Conservation (phyloP, 2,888 invertebrate species). For the Amblyteles armatorius region DNA sequence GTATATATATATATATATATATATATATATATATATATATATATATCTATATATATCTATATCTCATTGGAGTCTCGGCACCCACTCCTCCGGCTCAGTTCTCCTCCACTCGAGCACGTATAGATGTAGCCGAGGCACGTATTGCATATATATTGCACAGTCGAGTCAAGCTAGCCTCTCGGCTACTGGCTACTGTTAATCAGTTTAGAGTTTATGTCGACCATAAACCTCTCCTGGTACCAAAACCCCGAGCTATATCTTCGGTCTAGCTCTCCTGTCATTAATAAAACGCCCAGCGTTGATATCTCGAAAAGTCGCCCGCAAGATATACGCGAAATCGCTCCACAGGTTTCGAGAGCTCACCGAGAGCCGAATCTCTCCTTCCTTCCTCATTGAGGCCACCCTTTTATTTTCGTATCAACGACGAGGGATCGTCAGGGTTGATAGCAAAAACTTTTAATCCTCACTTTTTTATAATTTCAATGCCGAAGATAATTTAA, state of each 20-base stretch:
- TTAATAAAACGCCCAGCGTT: conserved; percentile 83
- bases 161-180: conserved; percentile 64
- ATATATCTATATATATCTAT: background rate
- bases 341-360: conserved; percentile 63
- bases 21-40: background rate
- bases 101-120: conserved; percentile 70
- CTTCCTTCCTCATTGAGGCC: conserved; percentile 6
- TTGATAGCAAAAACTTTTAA: conserved; percentile 24
- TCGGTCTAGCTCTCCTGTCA: conserved; percentile 80
- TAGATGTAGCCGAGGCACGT: conserved; percentile 62
- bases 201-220: conserved; percentile 84
- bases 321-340: conserved; percentile 78
- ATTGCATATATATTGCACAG: conserved; percentile 82
- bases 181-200: conserved; percentile 83
- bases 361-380: conserved; percentile 43
- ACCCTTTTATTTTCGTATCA: conserved; percentile 19
- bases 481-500: background rate
- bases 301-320: conserved; percentile 84
- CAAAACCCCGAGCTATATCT: conserved; percentile 67
- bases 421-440: conserved; percentile 19
- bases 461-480: background rate
- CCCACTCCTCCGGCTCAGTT: conserved; percentile 52
- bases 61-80: conserved; percentile 47
- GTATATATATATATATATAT: background rate
- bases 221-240: conserved; percentile 80